phyloP scores from a whole-genome alignment of 2,797 vertebrate species.

The Anabas testudineus region DNA sequence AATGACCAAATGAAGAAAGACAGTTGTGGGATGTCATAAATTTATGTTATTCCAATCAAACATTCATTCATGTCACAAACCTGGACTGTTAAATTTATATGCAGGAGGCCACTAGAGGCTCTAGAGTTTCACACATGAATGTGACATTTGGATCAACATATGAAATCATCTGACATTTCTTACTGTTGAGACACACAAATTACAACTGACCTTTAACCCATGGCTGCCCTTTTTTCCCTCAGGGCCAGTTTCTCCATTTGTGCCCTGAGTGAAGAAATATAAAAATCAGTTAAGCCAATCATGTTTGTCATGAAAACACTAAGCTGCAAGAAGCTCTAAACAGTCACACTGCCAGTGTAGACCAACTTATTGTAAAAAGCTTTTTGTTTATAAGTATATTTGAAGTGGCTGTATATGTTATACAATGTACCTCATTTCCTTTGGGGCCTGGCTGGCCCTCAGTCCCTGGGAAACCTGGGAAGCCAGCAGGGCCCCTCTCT shows the following conservation, averaged over 20 bases:
- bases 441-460: constrained; percentile 79
- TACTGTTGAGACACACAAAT: constrained; percentile 25
- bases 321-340: neutral
- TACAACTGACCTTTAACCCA: constrained; percentile 86
- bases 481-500: constrained; percentile 83
- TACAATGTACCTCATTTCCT: constrained; percentile 83
- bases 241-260: constrained; percentile 81
- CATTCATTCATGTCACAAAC: neutral
- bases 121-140: constrained; percentile 34
- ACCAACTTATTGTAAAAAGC: neutral
- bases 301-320: neutral
- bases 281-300: constrained; percentile 43
- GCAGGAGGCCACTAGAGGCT: constrained; percentile 4
- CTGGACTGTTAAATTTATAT: constrained; percentile 1
- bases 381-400: neutral
- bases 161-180: constrained; percentile 48
- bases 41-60: neutral
- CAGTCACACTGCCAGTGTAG: neutral
- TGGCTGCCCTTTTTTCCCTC: constrained; percentile 80
- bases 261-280: constrained; percentile 77
- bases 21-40: neutral
- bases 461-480: constrained; percentile 84
- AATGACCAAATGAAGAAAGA: neutral
- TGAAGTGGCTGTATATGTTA: neutral
- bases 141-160: constrained; percentile 34